A percentile compares a stretch with the other conserved stretches of the same genome.
Evolutionary conservation across 1,140 invertebrate genomes (phyloP).

Genomic region (Lepeophtheirus salmonis): DNA sequence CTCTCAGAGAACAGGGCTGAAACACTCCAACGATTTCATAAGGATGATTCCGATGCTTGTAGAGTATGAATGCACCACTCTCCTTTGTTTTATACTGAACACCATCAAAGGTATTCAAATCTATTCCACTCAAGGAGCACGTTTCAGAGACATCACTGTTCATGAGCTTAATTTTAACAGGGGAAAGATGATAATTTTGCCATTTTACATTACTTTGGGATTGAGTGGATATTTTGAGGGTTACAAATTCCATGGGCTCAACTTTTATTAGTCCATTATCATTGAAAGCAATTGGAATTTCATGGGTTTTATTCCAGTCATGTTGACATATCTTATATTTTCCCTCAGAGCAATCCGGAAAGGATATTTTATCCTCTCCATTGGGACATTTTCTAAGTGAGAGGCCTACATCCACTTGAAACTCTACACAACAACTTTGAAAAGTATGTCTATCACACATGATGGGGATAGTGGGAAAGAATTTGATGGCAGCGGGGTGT

Average conservation of each 20-base stretch:
- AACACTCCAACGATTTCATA: slow-evolving; percentile 7
- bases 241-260: neutral
- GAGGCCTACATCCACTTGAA: neutral
- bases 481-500: neutral
- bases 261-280: neutral
- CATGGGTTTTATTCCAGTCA: neutral
- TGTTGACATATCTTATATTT: neutral
- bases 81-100: neutral
- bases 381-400: neutral
- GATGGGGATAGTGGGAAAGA: slow-evolving; percentile 6
- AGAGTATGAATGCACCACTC: slow-evolving; percentile 1
- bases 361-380: neutral
- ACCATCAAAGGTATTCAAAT: slow-evolving; percentile 6
- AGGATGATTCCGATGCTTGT: neutral
- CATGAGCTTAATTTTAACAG: neutral
- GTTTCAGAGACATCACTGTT: neutral
- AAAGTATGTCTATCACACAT: neutral
- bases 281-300: neutral
- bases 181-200: neutral
- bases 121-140: neutral
- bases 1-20: neutral
- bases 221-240: neutral
- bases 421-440: neutral
- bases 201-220: neutral
- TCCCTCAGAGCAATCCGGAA: neutral